Conservation (phyloP, 2,113 vertebrate species). For the Mus spicilegus region DNA sequence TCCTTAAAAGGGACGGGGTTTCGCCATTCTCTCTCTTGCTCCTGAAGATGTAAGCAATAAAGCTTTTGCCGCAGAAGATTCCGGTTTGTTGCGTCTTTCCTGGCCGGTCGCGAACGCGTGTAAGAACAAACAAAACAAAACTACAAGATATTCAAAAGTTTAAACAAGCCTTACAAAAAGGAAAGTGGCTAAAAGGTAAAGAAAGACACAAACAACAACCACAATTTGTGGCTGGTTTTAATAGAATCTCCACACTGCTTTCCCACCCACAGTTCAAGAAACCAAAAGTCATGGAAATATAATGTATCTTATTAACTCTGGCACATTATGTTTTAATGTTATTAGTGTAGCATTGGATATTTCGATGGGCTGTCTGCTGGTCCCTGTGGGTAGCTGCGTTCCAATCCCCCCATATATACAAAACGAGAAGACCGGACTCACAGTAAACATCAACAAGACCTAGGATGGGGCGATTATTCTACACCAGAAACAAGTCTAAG, state of each 20-base stretch:
- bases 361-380: rapidly evolving
- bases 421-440: neutral
- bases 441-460: neutral
- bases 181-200: neutral
- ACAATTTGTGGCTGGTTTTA: neutral
- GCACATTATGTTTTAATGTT: neutral
- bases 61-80: too few relatives aligned
- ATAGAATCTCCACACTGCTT: neutral
- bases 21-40: too few relatives aligned
- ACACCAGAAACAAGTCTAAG: neutral
- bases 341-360: neutral
- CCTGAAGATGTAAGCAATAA: too few relatives aligned
- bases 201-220: neutral
- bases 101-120: too few relatives aligned
- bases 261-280: neutral
- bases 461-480: neutral
- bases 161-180: neutral
- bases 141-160: neutral
- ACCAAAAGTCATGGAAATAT: neutral
- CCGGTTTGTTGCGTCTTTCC: too few relatives aligned
- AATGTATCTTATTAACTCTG: neutral
- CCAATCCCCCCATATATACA: neutral
- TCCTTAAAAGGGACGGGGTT: too few relatives aligned
- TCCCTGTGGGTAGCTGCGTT: neutral
- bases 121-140: neutral